These are phyloP conservation scores for Apeira syringaria DNA, from an alignment of 2,888 invertebrate genomes.

Conservation along the genomic window DNA sequence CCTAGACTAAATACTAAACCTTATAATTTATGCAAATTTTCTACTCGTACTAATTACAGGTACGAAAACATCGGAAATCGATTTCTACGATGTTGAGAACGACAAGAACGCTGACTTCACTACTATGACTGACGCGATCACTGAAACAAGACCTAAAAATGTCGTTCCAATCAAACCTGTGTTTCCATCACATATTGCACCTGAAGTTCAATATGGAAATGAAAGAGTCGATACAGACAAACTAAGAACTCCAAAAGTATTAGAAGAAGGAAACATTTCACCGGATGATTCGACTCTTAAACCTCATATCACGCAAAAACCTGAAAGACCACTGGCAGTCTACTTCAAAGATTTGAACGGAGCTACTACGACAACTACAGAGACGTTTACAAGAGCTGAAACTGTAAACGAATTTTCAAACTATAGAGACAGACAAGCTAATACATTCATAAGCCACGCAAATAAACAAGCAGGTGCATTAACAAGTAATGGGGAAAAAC, in stretches of 20 bases:
- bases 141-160: slow-evolving; percentile 43
- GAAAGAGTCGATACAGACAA: slow-evolving; percentile 70
- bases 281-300: slow-evolving; percentile 64
- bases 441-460: slow-evolving; percentile 41
- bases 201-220: slow-evolving; percentile 80
- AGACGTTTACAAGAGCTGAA: slow-evolving; percentile 57
- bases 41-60: slow-evolving; percentile 54
- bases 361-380: slow-evolving; percentile 46
- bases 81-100: slow-evolving; percentile 67
- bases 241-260: slow-evolving; percentile 55
- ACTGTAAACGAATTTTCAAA: slow-evolving; percentile 54
- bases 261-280: slow-evolving; percentile 43
- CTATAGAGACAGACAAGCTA: slow-evolving; percentile 17
- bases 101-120: slow-evolving; percentile 48
- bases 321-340: slow-evolving; percentile 70
- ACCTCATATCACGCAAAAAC: slow-evolving; percentile 74
- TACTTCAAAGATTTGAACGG: slow-evolving; percentile 61
- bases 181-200: slow-evolving; percentile 69
- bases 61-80: slow-evolving; percentile 72
- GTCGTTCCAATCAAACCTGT: slow-evolving; percentile 63
- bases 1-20: no score
- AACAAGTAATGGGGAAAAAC: slow-evolving; percentile 41
- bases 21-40: no score
- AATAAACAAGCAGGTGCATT: slow-evolving; percentile 39
- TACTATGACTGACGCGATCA: slow-evolving; percentile 43